These are phyloP conservation scores for Xestia xanthographa DNA, from an alignment of 2,888 invertebrate species.

Conservation along the genomic window DNA sequence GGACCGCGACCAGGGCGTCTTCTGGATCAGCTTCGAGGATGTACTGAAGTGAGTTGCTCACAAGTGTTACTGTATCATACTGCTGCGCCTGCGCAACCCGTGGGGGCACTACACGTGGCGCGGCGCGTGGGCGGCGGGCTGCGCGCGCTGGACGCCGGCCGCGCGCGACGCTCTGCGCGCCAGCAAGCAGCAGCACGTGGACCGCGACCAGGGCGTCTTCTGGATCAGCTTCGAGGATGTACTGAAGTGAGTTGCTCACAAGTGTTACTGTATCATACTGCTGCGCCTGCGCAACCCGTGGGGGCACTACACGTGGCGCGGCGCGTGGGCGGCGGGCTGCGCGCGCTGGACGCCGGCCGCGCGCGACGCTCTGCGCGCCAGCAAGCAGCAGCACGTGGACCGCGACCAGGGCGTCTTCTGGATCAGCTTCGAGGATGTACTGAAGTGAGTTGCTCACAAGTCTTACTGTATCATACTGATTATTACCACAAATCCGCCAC, in stretches of 20 bases:
- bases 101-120: slow-evolving; percentile 99
- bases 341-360: slow-evolving; percentile 83
- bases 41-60: slow-evolving; percentile 93
- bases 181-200: slow-evolving; percentile 66
- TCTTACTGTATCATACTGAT: too few species aligned
- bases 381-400: slow-evolving; percentile 70
- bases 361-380: slow-evolving; percentile 66
- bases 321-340: slow-evolving; percentile 90
- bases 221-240: slow-evolving; percentile 99
- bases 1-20: slow-evolving; percentile 94
- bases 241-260: slow-evolving; percentile 91
- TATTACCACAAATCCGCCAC: too few species aligned
- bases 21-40: slow-evolving; percentile 99
- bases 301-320: slow-evolving; percentile 99
- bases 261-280: too few species aligned
- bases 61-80: too few species aligned
- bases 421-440: slow-evolving; percentile 98
- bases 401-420: slow-evolving; percentile 97
- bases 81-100: slow-evolving; percentile 97
- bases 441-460: slow-evolving; percentile 92
- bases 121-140: slow-evolving; percentile 91
- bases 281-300: slow-evolving; percentile 98
- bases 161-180: slow-evolving; percentile 69
- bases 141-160: slow-evolving; percentile 84
- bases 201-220: slow-evolving; percentile 95